phyloP scores from a whole-genome alignment of 2,113 vertebrate genomes.

The Clarias gariepinus region DNA sequence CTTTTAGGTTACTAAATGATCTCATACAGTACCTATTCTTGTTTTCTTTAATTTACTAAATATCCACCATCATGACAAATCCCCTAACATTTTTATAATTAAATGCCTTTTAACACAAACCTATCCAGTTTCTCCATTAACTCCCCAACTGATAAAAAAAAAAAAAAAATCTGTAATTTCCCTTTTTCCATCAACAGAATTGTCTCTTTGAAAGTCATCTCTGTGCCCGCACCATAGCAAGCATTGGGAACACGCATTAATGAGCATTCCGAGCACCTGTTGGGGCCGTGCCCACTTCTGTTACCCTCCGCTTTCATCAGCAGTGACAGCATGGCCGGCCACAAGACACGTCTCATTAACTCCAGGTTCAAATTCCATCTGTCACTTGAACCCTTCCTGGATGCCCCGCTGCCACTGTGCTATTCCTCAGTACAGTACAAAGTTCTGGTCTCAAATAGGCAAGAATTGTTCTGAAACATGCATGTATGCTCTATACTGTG shows the following conservation, averaged over 20 bases:
- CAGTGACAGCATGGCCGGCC: slow-evolving; percentile 17
- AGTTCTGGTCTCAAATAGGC: not conserved
- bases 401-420: not conserved
- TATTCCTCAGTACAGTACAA: not conserved
- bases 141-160: not conserved
- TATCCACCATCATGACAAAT: not conserved
- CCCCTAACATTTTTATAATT: not conserved
- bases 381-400: slow-evolving; percentile 21
- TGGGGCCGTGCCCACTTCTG: slow-evolving; percentile 16
- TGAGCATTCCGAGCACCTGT: slow-evolving; percentile 39
- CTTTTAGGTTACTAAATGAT: not conserved
- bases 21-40: not conserved
- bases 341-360: slow-evolving; percentile 41
- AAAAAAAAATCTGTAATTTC: slow-evolving; percentile 16
- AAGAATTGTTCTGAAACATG: not conserved
- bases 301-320: slow-evolving; percentile 29
- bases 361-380: slow-evolving; percentile 39
- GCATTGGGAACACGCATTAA: slow-evolving; percentile 29
- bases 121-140: not conserved
- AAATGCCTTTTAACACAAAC: not conserved
- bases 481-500: not conserved
- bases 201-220: slow-evolving; percentile 33
- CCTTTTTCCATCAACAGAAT: not conserved
- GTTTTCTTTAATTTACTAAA: not conserved
- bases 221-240: slow-evolving; percentile 1